Base-by-base conservation (phyloP, 1,140 invertebrate species). In the Ceratina japonica region DNA sequence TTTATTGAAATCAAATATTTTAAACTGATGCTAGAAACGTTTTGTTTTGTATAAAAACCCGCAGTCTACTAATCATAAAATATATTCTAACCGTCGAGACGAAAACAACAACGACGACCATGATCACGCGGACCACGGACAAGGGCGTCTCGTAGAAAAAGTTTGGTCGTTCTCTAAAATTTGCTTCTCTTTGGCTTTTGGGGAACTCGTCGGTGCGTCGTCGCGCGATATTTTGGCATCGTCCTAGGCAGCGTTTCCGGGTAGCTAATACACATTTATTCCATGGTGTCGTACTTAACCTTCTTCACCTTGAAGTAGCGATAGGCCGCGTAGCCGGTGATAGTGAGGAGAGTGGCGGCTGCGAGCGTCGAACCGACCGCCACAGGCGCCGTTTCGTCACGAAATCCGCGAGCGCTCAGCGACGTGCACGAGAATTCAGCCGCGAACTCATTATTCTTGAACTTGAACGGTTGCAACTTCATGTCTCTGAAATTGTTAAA, bases 251-350 rank as follows among this genome's bases (percentile, higher is more conserved):
- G 59, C 82, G 70, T 83, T 52, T 20, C 4, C 37, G 1, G 0
- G 16, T 0, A 20, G 13, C 20, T 0, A 8, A 10, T 44, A 44
- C 5, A 44, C 5, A 10, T 49, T 94, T 95, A 98, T 90, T 97
- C 96, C 97, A 98, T 98, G 1, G 96, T 97, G 87, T 97, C 97
- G 90, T 98, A 98, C 87, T 97, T 96, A 7, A 98, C 96, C 89
- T 97, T 97, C 91, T 97, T 97, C 44, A 97, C 94, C 90, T 97
- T 97, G 87, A 97, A 94, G 88, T 98, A 97, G 84, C 97, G 95
- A 92, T 95, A 97, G n/a, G 96, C 95, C 0, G 96, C 96, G 88
- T 98, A 98, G 0, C 96, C 97, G 4, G 96, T 94, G 20, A 98
- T 94, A 0, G 96, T 97, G 13, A 95, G 91, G 0, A 98, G 93